These are phyloP conservation scores for Agapornis roseicollis DNA, from an alignment of 2,113 vertebrate species.

Conservation along the genomic window DNA sequence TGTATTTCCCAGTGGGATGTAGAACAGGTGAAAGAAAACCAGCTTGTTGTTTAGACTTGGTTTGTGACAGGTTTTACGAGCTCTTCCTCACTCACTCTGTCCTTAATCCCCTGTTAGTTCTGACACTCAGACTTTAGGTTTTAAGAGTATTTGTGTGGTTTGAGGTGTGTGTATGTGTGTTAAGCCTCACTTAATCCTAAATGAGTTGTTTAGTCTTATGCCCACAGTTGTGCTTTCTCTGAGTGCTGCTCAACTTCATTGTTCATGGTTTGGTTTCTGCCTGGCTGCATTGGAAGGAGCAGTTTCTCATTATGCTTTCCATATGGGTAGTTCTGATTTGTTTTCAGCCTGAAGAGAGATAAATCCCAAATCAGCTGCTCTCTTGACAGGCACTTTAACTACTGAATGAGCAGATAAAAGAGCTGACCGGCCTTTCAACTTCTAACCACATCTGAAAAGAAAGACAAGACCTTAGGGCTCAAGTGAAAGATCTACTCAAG, in stretches of 20 bases:
- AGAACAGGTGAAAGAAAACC: background rate
- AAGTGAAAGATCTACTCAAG: background rate
- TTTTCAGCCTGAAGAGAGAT: background rate
- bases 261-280: background rate
- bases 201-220: background rate
- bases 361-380: background rate
- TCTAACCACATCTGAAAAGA: background rate
- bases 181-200: background rate
- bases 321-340: background rate
- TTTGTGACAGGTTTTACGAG: background rate
- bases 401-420: background rate
- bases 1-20: background rate
- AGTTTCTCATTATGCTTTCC: background rate
- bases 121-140: background rate
- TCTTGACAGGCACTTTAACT: background rate
- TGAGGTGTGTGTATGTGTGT: accelerated
- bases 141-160: background rate
- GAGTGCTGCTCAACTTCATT: background rate
- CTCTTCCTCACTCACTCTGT: background rate
- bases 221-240: background rate
- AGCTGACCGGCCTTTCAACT: background rate
- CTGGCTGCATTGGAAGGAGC: background rate
- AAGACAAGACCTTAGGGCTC: background rate
- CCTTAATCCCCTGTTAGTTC: background rate
- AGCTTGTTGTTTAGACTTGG: background rate